Evolutionary conservation across 2,888 invertebrate species (phyloP), one percentile per base, ranked within the genome.

Genomic region (Eupithecia pulchellata): DNA sequence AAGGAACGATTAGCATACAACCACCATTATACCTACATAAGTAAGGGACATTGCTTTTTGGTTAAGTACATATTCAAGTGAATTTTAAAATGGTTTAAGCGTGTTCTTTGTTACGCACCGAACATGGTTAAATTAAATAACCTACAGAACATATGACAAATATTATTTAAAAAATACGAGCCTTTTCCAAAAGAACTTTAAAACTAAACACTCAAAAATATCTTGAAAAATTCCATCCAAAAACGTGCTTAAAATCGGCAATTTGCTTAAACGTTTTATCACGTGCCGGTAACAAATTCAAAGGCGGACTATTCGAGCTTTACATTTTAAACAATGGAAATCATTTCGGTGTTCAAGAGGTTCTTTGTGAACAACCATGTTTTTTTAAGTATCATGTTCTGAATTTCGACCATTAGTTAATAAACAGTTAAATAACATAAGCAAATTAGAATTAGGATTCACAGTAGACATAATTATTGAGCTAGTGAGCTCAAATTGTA

Each of bases 221-320:
- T 68, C 36, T 29, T 30, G 25, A 17, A 25, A 57, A 69, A 69
- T 65, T 68, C 63, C 42, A 36, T 9, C 20, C 25, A 52, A 69
- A 68, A 72, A 64, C 67, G 71, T 68, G 68, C 55, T 72, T 66
- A 68, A 72, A 76, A 79, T 78, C 68, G 76, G 77, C 80, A 85
- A 80, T 83, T 84, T 80, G 76, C 77, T 77, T 81, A 81, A 82
- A 79, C 83, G 83, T 73, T 78, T 79, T 78, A 85, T 83, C 88
- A 86, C 87, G 85, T 86, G 73, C 80, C 72, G 72, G 79, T 81
- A 85, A 86, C 85, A 86, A 86, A 88, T 87, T 87, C 84, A 79
- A 82, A 81, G 80, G 76, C 75, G 64, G 47, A 75, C 77, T 82
- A 77, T 79, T 71, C 79, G 68, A 75, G 71, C 75, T 84, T 83